These are phyloP conservation scores for Thalassaphorura encarpata DNA, from an alignment of 1,140 invertebrate species.

Conservation along the genomic window DNA sequence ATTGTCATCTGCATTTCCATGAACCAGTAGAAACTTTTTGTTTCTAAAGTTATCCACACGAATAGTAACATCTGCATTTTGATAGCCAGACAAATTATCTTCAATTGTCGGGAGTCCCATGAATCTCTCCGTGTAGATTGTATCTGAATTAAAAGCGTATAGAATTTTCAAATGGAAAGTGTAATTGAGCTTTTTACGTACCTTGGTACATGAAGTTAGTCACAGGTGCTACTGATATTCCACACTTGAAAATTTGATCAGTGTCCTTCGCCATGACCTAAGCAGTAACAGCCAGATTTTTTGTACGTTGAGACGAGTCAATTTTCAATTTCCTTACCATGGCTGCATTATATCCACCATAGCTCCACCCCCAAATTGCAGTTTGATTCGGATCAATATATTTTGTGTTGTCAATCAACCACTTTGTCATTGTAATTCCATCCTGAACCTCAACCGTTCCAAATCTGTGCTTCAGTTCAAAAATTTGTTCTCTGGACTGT, in stretches of 20 bases:
- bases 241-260: conserved; percentile 67
- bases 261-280: conserved; percentile 58
- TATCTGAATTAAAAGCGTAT: conserved; percentile 53
- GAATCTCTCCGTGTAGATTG: conserved; percentile 87
- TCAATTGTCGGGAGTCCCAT: conserved; percentile 68
- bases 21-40: conserved; percentile 74
- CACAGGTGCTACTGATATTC: conserved; percentile 81
- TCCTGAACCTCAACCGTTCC: conserved; percentile 63
- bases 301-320: no score
- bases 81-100: conserved; percentile 68
- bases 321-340: no score
- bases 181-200: conserved; percentile 41
- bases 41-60: conserved; percentile 57
- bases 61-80: conserved; percentile 54
- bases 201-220: conserved; percentile 90
- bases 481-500: conserved; percentile 71
- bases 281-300: no score
- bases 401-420: conserved; percentile 48
- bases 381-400: conserved; percentile 61
- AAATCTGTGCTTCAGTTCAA: conserved; percentile 69
- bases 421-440: conserved; percentile 42
- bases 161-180: not conserved
- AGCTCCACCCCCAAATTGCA: conserved; percentile 81
- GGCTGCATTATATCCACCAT: conserved; percentile 43
- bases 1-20: conserved; percentile 87